Conservation (phyloP, 2,113 vertebrate species). For the Telmatochromis sp. region DNA sequence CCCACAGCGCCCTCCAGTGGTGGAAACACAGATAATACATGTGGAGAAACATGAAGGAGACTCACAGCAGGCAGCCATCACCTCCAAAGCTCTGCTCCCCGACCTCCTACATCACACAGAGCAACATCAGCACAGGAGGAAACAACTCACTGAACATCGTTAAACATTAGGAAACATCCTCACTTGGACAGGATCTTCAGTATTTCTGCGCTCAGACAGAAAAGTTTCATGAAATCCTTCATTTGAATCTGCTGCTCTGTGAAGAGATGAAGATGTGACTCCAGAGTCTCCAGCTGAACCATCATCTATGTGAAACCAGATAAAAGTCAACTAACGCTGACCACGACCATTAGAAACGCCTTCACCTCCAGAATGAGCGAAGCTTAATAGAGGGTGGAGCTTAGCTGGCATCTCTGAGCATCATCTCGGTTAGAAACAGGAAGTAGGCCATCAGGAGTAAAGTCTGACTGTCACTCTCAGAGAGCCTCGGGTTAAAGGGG, state of each 20-base stretch:
- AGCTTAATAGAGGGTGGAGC: fast-evolving
- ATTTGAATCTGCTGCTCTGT: too few relatives aligned
- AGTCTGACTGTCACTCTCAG: neutral
- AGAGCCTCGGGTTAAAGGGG: neutral
- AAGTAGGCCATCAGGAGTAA: neutral
- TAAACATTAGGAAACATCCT: too few relatives aligned
- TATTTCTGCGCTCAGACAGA: too few relatives aligned
- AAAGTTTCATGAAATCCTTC: too few relatives aligned
- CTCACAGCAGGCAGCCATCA: neutral
- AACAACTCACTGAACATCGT: too few relatives aligned
- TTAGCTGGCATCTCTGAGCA: too few relatives aligned
- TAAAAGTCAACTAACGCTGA: fast-evolving
- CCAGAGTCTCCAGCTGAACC: too few relatives aligned
- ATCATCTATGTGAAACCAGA: too few relatives aligned
- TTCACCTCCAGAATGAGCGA: too few relatives aligned
- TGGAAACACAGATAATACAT: neutral
- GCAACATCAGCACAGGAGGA: neutral
- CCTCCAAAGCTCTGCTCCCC: neutral
- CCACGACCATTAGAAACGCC: fast-evolving
- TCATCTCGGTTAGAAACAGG: too few relatives aligned
- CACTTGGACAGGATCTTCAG: too few relatives aligned
- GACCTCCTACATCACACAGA: neutral
- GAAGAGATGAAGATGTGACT: too few relatives aligned
- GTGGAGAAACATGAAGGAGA: neutral
- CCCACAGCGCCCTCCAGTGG: neutral